Percentiles rank a stretch among this genome's conserved stretches.
phyloP scores from a whole-genome alignment of 1,140 invertebrate species.

The Aphaenogaster ashmeadi region DNA sequence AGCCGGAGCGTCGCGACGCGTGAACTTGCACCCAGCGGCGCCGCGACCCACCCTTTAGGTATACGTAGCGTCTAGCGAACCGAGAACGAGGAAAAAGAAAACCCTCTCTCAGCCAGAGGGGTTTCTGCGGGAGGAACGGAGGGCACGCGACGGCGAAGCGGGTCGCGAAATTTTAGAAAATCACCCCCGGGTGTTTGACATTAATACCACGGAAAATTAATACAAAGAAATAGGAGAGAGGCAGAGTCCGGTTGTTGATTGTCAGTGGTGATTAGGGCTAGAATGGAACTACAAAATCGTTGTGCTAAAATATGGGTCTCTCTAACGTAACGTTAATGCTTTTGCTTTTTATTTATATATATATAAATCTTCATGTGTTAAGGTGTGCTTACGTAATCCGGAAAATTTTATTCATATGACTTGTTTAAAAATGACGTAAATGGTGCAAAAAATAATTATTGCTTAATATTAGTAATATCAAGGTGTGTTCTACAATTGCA shows the following conservation, averaged over 20 bases:
- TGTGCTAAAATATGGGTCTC: neutral
- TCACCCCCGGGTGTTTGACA: neutral
- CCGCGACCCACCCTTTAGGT: constrained; percentile 65
- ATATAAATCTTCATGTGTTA: neutral
- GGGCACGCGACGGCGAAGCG: neutral
- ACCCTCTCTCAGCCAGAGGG: neutral
- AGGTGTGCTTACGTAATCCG: neutral
- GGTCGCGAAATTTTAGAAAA: constrained; percentile 9
- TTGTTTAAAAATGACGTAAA: neutral
- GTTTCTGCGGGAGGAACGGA: neutral
- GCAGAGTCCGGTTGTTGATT: neutral
- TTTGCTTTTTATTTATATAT: neutral
- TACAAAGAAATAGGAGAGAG: neutral
- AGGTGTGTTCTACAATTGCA: constrained; percentile 15
- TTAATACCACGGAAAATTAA: constrained; percentile 1
- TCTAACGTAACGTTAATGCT: neutral
- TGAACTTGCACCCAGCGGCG: constrained; percentile 79
- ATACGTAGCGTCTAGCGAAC: constrained; percentile 71
- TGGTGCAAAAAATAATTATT: neutral
- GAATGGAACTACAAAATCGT: neutral
- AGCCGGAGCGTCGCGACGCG: constrained; percentile 79
- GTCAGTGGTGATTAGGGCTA: neutral
- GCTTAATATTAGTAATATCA: constrained; percentile 10
- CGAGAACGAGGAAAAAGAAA: constrained; percentile 64
- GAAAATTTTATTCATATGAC: neutral